A percentile compares a stretch with the other conserved stretches of the same genome.
Conservation (phyloP, 2,113 vertebrate species). For the Microcebus ravelobensis region DNA sequence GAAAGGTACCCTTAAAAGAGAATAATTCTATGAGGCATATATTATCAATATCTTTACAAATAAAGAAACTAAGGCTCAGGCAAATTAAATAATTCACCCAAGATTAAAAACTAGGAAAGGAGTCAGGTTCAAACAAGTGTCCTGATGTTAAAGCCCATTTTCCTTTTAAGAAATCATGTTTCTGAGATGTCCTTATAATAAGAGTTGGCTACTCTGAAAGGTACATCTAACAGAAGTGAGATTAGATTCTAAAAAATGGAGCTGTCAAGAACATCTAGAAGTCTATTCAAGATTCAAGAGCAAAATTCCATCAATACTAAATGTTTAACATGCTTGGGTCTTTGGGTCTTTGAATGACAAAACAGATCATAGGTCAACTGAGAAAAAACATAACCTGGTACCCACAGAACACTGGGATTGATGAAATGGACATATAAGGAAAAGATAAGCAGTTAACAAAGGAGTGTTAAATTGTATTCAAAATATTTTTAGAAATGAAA, state of each 20-base stretch:
- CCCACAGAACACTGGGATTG: not conserved
- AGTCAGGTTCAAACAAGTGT: not conserved
- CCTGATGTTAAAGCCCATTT: not conserved
- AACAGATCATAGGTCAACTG: not conserved
- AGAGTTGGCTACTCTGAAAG: not conserved
- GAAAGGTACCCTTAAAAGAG: not conserved
- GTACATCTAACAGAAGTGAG: not conserved
- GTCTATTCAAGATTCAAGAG: not conserved
- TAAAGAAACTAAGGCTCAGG: not conserved
- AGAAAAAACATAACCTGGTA: not conserved
- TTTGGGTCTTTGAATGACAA: not conserved
- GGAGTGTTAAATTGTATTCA: not conserved
- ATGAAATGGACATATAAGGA: not conserved
- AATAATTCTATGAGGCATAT: not conserved
- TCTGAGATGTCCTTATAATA: not conserved
- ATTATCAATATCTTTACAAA: not conserved
- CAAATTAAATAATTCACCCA: conserved; percentile 15
- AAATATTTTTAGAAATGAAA: conserved; percentile 24
- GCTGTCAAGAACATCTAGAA: not conserved
- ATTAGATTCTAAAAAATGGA: not conserved
- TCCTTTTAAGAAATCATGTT: not conserved
- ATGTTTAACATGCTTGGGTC: not conserved
- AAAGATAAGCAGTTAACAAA: not conserved
- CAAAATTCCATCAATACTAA: not conserved
- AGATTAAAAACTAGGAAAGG: not conserved